Evolutionary conservation across 1,140 invertebrate genomes (phyloP).

Genomic region (Gryon sp.): DNA sequence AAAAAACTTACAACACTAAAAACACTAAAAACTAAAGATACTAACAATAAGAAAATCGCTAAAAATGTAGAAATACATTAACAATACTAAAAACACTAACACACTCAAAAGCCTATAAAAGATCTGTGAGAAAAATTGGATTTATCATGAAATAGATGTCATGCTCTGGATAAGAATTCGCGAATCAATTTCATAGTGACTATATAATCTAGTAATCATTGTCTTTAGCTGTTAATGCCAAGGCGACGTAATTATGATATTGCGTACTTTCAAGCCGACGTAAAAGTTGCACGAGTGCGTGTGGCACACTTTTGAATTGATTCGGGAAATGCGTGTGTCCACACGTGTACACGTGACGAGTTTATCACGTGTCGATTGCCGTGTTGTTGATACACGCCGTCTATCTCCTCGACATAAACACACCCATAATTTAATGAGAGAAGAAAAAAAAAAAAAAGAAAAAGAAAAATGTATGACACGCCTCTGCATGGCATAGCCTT

Average conservation of each 20-base stretch:
- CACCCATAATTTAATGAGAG: too few relatives aligned
- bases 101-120: too few relatives aligned
- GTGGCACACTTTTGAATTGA: slow-evolving; percentile 40
- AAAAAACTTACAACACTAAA: too few relatives aligned
- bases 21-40: too few relatives aligned
- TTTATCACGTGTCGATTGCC: slow-evolving; percentile 40
- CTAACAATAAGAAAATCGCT: too few relatives aligned
- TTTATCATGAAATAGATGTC: too few relatives aligned
- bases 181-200: slow-evolving; percentile 12
- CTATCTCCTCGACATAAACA: slow-evolving; percentile 8
- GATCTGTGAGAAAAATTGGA: too few relatives aligned
- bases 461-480: slow-evolving; percentile 33
- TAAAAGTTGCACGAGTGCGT: slow-evolving; percentile 42
- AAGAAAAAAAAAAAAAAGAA: too few relatives aligned
- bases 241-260: slow-evolving; percentile 34
- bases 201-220: slow-evolving; percentile 22
- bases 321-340: slow-evolving; percentile 54
- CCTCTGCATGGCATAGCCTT: slow-evolving; percentile 15
- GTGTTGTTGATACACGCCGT: not conserved
- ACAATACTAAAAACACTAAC: too few relatives aligned
- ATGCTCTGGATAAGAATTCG: slow-evolving; percentile 25
- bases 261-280: slow-evolving; percentile 18
- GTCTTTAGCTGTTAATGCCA: slow-evolving; percentile 34
- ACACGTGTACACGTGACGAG: slow-evolving; percentile 41
- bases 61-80: too few relatives aligned